Conservation (phyloP, 2,797 vertebrate species). For the Eurystomus glaucurus region DNA sequence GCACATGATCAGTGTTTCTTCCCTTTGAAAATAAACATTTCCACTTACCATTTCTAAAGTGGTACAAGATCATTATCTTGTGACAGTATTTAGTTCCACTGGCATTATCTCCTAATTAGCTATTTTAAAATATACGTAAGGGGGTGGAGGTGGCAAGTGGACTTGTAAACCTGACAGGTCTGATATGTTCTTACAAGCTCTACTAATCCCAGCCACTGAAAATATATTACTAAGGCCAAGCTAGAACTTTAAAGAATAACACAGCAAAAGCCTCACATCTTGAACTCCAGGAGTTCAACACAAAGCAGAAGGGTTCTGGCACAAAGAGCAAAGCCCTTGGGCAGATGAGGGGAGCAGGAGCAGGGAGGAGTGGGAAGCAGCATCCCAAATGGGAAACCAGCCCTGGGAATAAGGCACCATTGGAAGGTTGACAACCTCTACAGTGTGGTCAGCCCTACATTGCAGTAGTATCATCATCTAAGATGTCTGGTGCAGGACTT, state of each 20-base stretch:
- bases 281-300: background rate
- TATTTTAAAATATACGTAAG: conserved; percentile 68
- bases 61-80: conserved; percentile 46
- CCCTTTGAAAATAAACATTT: conserved; percentile 66
- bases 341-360: background rate
- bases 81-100: conserved; percentile 43
- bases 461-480: background rate
- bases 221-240: conserved; percentile 18
- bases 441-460: background rate
- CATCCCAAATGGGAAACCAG: background rate
- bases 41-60: conserved; percentile 15
- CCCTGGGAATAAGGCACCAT: background rate
- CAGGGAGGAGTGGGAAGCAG: background rate
- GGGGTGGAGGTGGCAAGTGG: conserved; percentile 8
- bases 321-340: background rate
- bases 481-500: background rate
- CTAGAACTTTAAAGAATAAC: conserved; percentile 32
- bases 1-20: conserved; percentile 59
- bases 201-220: conserved; percentile 46
- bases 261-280: background rate
- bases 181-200: conserved; percentile 49
- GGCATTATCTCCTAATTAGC: conserved; percentile 64
- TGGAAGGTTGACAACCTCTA: background rate
- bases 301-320: background rate
- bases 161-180: conserved; percentile 52